Base-by-base conservation (phyloP, 2,888 invertebrate genomes). In the Lagria hirta region DNA sequence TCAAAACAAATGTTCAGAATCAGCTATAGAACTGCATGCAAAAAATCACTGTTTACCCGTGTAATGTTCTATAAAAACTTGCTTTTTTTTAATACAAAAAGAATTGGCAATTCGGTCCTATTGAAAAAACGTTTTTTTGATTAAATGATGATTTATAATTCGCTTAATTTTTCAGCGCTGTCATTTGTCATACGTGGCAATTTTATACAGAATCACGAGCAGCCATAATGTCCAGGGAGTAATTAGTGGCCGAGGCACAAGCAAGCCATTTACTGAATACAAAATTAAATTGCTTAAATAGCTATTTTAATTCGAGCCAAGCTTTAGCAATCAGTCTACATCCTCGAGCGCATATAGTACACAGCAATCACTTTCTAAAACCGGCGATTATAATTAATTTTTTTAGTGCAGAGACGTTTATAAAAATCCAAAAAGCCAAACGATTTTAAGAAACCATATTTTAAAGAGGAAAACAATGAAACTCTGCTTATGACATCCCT, bases 401-500 rank as follows among this genome's bases (percentile, higher is more conserved):
- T 28, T 28, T 36, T 37, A 18, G 22, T 23, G 21, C 16, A 11
- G 12, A 7, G 11, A 18, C 27, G 15, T 35, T 35, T 16, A 5
- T 13, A 8, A 14, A 16, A 30, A 38, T 30, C 38, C n/a, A 29
- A 30, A 38, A 23, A 23, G 38, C 23, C 30, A 38, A 38, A 17
- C 35, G 40, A 38, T 47, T 42, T 49, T 33, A 50, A 52, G 46
- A 46, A 41, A 49, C 43, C 34, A 49, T 52, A 50, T 45, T 50
- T 50, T 49, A 52, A 43, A 30, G 43, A 49, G 48, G 41, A 45
- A 43, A 52, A 52, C 52, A 52, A 52, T 52, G 43, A 48, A 41
- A 26, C 40, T 18, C 47, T 50, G 52, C 45, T 50, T 52, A 49
- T 52, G 49, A 52, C 47, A 48, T 43, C 23, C 40, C 41, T 37